Evolutionary conservation across 1,140 invertebrate genomes (phyloP), one percentile per base, ranked within the genome.

Genomic region (Platorchestia sp.): DNA sequence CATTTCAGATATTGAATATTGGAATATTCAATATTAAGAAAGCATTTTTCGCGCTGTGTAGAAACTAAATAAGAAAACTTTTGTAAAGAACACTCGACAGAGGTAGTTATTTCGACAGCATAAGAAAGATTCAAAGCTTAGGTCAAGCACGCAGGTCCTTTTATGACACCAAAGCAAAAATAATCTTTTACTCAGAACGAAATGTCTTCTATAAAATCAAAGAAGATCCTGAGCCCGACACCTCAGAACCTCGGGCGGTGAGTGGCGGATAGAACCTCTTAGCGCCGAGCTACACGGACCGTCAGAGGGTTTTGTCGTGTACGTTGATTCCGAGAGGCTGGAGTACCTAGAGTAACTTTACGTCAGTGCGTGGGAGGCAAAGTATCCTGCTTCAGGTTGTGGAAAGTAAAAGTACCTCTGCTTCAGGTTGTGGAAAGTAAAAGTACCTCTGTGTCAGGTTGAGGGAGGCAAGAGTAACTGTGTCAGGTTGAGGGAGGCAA

Each of bases 261-360:
- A 75, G 59, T 36, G 44, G 87, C 0, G 87, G 41, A 44, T 10
- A 90, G 87, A 90, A 27, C 41, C 87, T 90, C 87, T 90, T 45
- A 90, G 3, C 41, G 87, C 44, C 41, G 19, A 90, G 59, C 41
- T 90, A 90, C 87, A 90, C 36, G 87, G 44, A 14, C 41, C 87
- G 41, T 90, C 87, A 90, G 44, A 90, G 41, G 41, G 87, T 45
- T 90, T 90, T 90, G 87, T 90, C 87, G 87, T 90, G 87, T 90
- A 19, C 87, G 0, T 42, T 19, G 87, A 51, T 51, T 51, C 47
- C 19, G n/a, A n/a, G n/a, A n/a, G n/a, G n/a, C n/a, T n/a, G n/a
- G n/a, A n/a, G n/a, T n/a, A n/a, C n/a, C n/a, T n/a, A n/a, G n/a
- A n/a, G n/a, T n/a, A n/a, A n/a, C n/a, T n/a, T n/a, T n/a, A n/a